These are phyloP conservation scores for Dorcus hopei DNA, from an alignment of 2,888 invertebrate species.

Conservation along the genomic window DNA sequence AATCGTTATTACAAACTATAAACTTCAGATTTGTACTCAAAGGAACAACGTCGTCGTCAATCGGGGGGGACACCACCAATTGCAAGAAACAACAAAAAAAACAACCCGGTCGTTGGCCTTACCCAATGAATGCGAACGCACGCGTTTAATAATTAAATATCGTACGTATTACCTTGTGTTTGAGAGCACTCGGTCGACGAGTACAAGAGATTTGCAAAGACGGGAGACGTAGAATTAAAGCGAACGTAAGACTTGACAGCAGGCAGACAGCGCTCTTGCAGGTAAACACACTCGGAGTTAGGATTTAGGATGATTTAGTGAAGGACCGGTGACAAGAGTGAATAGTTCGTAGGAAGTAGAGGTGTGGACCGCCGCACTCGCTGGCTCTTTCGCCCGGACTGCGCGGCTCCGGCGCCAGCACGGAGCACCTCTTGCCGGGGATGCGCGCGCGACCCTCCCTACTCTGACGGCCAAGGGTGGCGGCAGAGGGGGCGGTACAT, in stretches of 20 bases:
- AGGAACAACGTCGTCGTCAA: conserved; percentile 35
- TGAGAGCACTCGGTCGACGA: conserved; percentile 22
- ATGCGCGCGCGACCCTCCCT: conserved; percentile 21
- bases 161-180: not conserved
- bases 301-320: conserved; percentile 27
- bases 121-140: not conserved
- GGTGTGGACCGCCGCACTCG: conserved; percentile 58
- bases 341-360: conserved; percentile 47
- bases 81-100: conserved; percentile 15
- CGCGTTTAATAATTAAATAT: not conserved
- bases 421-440: conserved; percentile 32
- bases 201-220: conserved; percentile 21
- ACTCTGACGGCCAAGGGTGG: conserved; percentile 16
- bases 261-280: conserved; percentile 26
- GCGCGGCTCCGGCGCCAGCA: conserved; percentile 50
- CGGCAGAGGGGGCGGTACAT: conserved; percentile 31
- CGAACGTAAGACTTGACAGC: conserved; percentile 25
- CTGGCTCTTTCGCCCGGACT: conserved; percentile 57
- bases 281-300: conserved; percentile 23
- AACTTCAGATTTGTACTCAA: conserved; percentile 41
- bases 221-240: conserved; percentile 19
- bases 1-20: conserved; percentile 29
- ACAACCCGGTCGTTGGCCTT: conserved; percentile 13
- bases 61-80: not conserved
- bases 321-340: conserved; percentile 43